Evolutionary conservation across 2,888 invertebrate genomes (phyloP).

Genomic region (Euclidia mi): DNA sequence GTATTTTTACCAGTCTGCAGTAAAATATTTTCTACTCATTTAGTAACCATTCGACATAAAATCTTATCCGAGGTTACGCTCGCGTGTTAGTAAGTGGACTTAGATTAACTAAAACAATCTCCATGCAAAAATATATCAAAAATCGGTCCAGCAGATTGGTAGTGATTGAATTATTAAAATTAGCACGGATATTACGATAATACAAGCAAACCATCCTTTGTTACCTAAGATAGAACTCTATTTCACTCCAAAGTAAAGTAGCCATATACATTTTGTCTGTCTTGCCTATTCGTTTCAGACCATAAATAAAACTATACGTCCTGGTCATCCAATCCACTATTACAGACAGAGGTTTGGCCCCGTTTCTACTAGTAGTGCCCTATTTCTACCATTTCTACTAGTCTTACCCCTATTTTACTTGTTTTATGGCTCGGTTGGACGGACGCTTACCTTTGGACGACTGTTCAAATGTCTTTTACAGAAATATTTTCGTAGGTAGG

Average conservation of each 20-base stretch:
- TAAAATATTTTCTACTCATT: too few species aligned
- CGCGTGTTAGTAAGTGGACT: too few species aligned
- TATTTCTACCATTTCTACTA: not conserved
- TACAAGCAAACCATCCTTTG: too few species aligned
- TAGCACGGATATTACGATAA: too few species aligned
- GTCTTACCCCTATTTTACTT: not conserved
- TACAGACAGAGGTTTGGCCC: not conserved
- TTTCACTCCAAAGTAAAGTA: not conserved
- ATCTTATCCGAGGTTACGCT: too few species aligned
- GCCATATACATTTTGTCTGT: not conserved
- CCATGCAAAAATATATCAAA: too few species aligned
- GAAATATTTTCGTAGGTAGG: conserved; percentile 1
- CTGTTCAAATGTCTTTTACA: not conserved
- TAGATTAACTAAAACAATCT: too few species aligned
- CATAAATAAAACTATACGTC: not conserved
- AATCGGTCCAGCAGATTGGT: too few species aligned
- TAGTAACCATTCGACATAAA: too few species aligned
- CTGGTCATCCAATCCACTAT: not conserved
- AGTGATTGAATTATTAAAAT: too few species aligned
- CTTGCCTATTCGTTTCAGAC: not conserved
- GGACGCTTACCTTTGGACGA: not conserved
- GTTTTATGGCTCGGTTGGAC: not conserved
- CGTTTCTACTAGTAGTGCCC: not conserved
- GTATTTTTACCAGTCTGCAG: too few species aligned
- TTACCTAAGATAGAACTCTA: too few species aligned